A percentile compares a stretch with the other conserved stretches of the same genome.
Conservation (phyloP, 2,888 invertebrate species). For the Copidosoma aretas region DNA sequence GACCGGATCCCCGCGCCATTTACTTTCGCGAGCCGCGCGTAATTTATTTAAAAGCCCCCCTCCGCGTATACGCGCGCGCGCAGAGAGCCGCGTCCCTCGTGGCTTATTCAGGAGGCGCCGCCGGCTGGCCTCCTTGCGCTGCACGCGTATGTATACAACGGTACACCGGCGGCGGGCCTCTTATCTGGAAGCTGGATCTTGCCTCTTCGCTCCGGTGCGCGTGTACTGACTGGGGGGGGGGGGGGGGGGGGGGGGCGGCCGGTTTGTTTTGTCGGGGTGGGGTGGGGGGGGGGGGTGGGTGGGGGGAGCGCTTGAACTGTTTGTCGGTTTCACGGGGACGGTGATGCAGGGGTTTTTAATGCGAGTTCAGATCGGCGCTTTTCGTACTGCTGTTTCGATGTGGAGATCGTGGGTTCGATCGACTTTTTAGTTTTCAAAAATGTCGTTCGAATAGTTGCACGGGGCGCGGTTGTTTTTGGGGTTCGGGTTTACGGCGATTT, state of each 20-base stretch:
- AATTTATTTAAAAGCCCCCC: slow-evolving; percentile 52
- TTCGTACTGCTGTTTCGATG: no score
- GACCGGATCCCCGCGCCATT: slow-evolving; percentile 53
- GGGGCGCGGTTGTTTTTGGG: no score
- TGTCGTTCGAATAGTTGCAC: no score
- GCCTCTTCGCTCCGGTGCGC: slow-evolving; percentile 9
- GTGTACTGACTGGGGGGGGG: slow-evolving; percentile 27
- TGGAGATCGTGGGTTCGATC: no score
- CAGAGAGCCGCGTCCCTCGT: slow-evolving; percentile 50
- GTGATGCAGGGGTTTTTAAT: neutral
- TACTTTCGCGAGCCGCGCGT: slow-evolving; percentile 35
- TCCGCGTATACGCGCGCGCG: neutral
- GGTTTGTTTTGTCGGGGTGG: slow-evolving; percentile 52
- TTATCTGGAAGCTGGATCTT: neutral
- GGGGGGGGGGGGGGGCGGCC: slow-evolving; percentile 18
- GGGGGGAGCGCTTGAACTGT: no score
- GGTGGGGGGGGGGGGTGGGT: no score
- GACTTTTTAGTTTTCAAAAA: no score
- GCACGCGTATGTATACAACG: no score
- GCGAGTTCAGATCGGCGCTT: no score
- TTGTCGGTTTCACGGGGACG: neutral
- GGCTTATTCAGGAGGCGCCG: slow-evolving; percentile 58
- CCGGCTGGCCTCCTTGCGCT: no score
- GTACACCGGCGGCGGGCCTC: no score
- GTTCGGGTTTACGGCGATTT: no score